Evolutionary conservation across 2,113 vertebrate genomes (phyloP).

Genomic region (Macrotis lagotis): DNA sequence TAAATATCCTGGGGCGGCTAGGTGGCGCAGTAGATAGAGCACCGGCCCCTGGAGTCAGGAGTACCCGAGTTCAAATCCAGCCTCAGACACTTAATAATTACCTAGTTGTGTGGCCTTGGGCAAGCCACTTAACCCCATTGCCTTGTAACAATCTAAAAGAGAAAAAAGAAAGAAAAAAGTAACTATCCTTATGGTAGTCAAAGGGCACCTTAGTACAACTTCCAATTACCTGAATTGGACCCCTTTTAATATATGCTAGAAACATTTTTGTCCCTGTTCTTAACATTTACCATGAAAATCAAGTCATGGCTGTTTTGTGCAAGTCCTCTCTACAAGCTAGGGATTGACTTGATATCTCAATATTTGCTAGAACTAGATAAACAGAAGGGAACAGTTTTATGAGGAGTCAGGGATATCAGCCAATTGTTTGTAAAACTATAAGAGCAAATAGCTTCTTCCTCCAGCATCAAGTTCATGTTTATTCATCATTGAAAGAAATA

Average conservation of each 20-base stretch:
- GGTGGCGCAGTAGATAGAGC: too few species aligned
- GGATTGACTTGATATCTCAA: conserved; percentile 64
- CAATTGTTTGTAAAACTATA: conserved; percentile 57
- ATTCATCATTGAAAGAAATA: conserved; percentile 51
- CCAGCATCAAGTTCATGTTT: conserved; percentile 33
- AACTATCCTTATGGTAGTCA: neutral
- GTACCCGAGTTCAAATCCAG: too few species aligned
- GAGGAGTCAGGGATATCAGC: conserved; percentile 43
- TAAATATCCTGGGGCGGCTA: too few species aligned
- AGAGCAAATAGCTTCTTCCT: conserved; percentile 41
- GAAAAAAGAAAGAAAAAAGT: conserved; percentile 14
- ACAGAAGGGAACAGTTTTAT: conserved; percentile 37
- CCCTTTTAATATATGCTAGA: neutral
- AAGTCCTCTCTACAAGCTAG: conserved; percentile 26
- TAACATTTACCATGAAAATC: conserved; percentile 17
- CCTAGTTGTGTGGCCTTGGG: neutral
- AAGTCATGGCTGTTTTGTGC: conserved; percentile 21
- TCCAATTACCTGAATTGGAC: neutral
- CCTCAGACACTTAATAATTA: neutral
- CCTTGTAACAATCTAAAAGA: too few species aligned
- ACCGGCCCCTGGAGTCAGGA: too few species aligned
- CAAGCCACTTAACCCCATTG: neutral
- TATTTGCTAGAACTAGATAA: conserved; percentile 55
- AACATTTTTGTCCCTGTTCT: neutral
- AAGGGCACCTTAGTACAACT: neutral